Percentiles rank a stretch among this genome's conserved stretches.
Evolutionary conservation across 2,888 invertebrate species (phyloP).

Genomic region (Automeris io): DNA sequence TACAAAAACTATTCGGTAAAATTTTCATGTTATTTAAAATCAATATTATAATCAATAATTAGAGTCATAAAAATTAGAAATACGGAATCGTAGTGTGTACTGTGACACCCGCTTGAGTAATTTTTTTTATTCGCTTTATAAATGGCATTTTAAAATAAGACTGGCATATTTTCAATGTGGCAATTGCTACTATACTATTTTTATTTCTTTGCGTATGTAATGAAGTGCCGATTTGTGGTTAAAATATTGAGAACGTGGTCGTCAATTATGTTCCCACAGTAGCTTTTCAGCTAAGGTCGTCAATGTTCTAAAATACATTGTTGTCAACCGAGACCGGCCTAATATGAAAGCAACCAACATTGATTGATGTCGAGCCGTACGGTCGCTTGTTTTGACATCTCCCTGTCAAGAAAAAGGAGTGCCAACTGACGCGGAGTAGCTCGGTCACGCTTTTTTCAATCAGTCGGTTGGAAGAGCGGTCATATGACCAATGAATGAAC

Average conservation of each 20-base stretch:
- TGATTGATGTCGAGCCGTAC: slow-evolving; percentile 67
- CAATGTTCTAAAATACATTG: slow-evolving; percentile 29
- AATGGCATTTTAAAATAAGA: slow-evolving; percentile 5
- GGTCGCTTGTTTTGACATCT: slow-evolving; percentile 61
- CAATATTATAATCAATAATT: too few relatives aligned
- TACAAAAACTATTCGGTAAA: too few relatives aligned
- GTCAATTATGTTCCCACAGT: slow-evolving; percentile 21
- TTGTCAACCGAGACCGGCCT: slow-evolving; percentile 39
- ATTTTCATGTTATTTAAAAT: too few relatives aligned
- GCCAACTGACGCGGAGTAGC: slow-evolving; percentile 41
- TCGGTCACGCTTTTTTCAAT: slow-evolving; percentile 41
- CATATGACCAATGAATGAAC: slow-evolving; percentile 48
- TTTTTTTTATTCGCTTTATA: background rate
- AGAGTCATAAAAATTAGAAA: too few relatives aligned
- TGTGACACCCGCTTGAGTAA: background rate
- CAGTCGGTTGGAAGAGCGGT: slow-evolving; percentile 40
- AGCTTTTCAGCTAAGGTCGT: slow-evolving; percentile 19
- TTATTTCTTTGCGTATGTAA: slow-evolving; percentile 1
- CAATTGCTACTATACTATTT: slow-evolving; percentile 3
- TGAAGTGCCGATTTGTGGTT: slow-evolving; percentile 11
- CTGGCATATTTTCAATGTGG: slow-evolving; percentile 5
- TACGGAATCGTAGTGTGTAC: too few relatives aligned
- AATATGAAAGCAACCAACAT: slow-evolving; percentile 59
- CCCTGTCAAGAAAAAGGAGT: slow-evolving; percentile 58
- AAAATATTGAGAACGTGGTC: slow-evolving; percentile 12